Evolutionary conservation across 2,797 vertebrate genomes (phyloP), one percentile per base, ranked within the genome.

Genomic region (Oryzias sinensis): DNA sequence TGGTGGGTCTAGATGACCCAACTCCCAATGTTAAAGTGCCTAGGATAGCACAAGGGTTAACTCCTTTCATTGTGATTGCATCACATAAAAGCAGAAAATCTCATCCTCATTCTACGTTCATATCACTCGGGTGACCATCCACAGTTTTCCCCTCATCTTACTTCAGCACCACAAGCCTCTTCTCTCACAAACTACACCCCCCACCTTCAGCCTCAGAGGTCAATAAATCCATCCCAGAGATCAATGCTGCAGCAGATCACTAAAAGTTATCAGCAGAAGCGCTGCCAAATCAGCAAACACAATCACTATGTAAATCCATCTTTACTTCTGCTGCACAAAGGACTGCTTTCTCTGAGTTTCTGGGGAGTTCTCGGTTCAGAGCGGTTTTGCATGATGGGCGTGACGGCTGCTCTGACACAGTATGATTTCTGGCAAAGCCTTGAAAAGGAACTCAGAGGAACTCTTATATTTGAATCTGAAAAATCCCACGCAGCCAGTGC

Each of bases 271-370:
- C 91, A 91, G 90, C 90, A 84, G 86, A 90, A 90, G 85, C 87
- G 68, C 85, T 86, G 84, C 83, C 87, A 87, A 91, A 91, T 93
- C 91, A 91, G 89, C 90, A 91, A 90, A 90, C 89, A 91, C 89
- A 92, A 91, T 93, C 90, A 92, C 90, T 92, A 92, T 91, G 87
- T 87, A 91, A 92, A 92, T 93, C 88, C 89, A 92, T 92, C 90
- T 87, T 87, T 82, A 80, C 78, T 78, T 80, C 84, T 80, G 53
- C 72, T 71, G 59, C 62, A 77, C 83, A 76, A 82, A 88, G 79
- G 76, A 65, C 16, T 33, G 56, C 69, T 53, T 5, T 63, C 62
- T 68, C 54, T 55, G 62, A 68, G 51, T 66, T 70, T 51, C 20
- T 22, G 20, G 62, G 61, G 49, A 33, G 53, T 65, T 43, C 17